Percentiles rank a stretch among this genome's conserved stretches.
These are phyloP conservation scores for Mimumesa dahlbomi DNA, from an alignment of 2,888 invertebrate species.

Conservation along the genomic window DNA sequence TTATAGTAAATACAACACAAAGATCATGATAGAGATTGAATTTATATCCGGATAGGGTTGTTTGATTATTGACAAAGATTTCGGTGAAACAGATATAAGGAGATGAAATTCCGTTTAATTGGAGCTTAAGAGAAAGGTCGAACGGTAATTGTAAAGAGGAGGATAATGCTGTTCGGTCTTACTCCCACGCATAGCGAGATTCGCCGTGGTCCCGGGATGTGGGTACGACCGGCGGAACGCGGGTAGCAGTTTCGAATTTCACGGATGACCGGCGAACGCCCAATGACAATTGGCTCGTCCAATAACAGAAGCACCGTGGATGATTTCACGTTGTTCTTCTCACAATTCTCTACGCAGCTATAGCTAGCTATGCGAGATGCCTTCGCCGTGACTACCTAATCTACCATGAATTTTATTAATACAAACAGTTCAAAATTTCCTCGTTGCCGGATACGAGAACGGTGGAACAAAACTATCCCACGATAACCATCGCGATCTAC, in stretches of 20 bases:
- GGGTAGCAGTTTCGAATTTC: slow-evolving; percentile 60
- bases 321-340: slow-evolving; percentile 21
- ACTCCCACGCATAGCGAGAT: slow-evolving; percentile 45
- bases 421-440: too few relatives aligned
- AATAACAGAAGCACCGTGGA: slow-evolving; percentile 5
- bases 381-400: slow-evolving; percentile 4
- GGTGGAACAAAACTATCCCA: too few relatives aligned
- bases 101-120: too few relatives aligned
- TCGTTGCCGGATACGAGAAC: too few relatives aligned
- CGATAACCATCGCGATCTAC: too few relatives aligned
- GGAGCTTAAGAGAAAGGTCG: background rate
- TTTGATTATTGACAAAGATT: too few relatives aligned
- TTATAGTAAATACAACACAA: too few relatives aligned
- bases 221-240: slow-evolving; percentile 50
- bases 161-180: background rate
- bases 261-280: slow-evolving; percentile 56
- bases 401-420: slow-evolving; percentile 26
- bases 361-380: slow-evolving; percentile 21
- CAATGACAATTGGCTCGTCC: slow-evolving; percentile 50
- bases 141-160: background rate
- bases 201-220: slow-evolving; percentile 4
- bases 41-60: too few relatives aligned
- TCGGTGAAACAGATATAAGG: too few relatives aligned
- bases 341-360: slow-evolving; percentile 20
- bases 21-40: too few relatives aligned